Conservation (phyloP, 2,888 invertebrate genomes). For the Hyalella azteca region DNA sequence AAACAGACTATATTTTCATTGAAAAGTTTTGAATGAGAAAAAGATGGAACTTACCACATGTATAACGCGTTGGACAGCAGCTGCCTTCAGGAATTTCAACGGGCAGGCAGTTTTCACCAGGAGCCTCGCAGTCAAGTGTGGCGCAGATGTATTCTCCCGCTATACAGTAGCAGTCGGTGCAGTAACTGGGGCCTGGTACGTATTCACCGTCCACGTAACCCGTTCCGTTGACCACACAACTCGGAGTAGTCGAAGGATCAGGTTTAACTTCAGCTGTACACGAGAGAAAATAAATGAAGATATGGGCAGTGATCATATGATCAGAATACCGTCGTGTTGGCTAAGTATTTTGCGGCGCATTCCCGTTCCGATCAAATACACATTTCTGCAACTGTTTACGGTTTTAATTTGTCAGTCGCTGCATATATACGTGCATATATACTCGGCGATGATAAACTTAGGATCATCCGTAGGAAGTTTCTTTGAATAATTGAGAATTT, state of each 20-base stretch:
- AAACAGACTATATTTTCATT: too few relatives aligned
- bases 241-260: not conserved
- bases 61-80: conserved; percentile 56
- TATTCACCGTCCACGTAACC: conserved; percentile 47
- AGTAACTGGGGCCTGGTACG: conserved; percentile 46
- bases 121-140: conserved; percentile 42
- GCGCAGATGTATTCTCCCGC: conserved; percentile 51
- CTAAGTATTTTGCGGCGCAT: too few relatives aligned
- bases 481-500: too few relatives aligned
- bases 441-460: too few relatives aligned
- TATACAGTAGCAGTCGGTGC: conserved; percentile 53
- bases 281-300: not conserved
- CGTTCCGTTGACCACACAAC: conserved; percentile 39
- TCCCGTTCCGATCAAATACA: too few relatives aligned
- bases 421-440: too few relatives aligned
- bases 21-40: too few relatives aligned
- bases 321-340: too few relatives aligned
- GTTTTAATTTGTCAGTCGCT: too few relatives aligned
- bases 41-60: conserved; percentile 49
- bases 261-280: conserved; percentile 6
- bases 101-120: conserved; percentile 46
- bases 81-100: conserved; percentile 25
- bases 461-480: too few relatives aligned
- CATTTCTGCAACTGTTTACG: too few relatives aligned
- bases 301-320: too few relatives aligned